Evolutionary conservation across 2,113 vertebrate genomes (phyloP).

Genomic region (Scomber scombrus): DNA sequence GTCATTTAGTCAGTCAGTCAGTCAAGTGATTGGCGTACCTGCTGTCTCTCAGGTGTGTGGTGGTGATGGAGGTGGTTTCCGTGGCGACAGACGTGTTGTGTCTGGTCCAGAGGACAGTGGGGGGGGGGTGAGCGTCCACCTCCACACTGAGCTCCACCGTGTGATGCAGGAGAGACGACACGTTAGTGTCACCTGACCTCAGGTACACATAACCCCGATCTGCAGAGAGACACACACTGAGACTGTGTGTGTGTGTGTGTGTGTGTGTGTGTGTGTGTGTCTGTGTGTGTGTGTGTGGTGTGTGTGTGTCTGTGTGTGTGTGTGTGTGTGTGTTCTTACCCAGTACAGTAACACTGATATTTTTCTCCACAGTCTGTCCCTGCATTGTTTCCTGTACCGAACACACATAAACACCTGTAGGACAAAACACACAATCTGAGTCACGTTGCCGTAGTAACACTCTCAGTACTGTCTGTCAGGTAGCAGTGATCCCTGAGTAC

Average conservation of each 20-base stretch:
- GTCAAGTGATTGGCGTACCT: conserved; percentile 36
- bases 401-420: conserved; percentile 87
- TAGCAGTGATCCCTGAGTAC: no score
- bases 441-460: background rate
- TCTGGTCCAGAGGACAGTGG: conserved; percentile 65
- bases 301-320: background rate
- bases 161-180: conserved; percentile 57
- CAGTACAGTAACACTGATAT: conserved; percentile 88
- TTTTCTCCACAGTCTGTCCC: conserved; percentile 78
- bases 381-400: conserved; percentile 82
- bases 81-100: conserved; percentile 49
- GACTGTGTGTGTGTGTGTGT: background rate
- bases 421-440: background rate
- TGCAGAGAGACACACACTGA: conserved; percentile 40
- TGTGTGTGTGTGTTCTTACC: conserved; percentile 77
- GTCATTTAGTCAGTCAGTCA: no score
- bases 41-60: conserved; percentile 47
- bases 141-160: conserved; percentile 56
- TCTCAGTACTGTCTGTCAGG: no score
- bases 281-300: background rate
- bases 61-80: conserved; percentile 47
- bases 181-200: conserved; percentile 37
- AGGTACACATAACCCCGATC: conserved; percentile 66
- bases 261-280: background rate
- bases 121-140: conserved; percentile 58